These are phyloP conservation scores for Formica exsecta DNA, from an alignment of 1,140 invertebrate genomes.

Conservation along the genomic window DNA sequence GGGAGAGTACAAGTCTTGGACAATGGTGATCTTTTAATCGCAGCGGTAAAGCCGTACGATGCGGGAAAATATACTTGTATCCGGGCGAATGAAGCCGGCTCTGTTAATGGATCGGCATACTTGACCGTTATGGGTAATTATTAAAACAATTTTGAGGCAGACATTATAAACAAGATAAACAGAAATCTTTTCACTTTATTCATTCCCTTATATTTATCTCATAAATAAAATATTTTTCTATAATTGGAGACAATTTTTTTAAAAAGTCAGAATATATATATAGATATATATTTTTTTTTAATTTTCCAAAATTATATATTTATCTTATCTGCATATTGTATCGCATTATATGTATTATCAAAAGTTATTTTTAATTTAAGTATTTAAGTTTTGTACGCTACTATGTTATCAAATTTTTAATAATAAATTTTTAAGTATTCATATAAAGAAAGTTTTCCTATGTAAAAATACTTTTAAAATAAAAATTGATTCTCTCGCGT, in stretches of 20 bases:
- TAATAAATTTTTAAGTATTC: background rate
- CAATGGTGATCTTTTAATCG: conserved; percentile 94
- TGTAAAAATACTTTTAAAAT: background rate
- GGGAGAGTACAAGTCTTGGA: conserved; percentile 94
- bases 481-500: background rate
- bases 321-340: background rate
- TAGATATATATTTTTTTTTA: background rate
- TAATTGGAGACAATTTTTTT: background rate
- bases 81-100: conserved; percentile 95
- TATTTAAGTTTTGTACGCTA: too few species aligned
- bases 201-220: background rate
- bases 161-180: background rate
- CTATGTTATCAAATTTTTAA: too few species aligned
- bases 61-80: conserved; percentile 96
- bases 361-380: too few species aligned
- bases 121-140: conserved; percentile 93
- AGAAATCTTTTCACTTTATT: background rate
- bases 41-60: conserved; percentile 93
- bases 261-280: background rate
- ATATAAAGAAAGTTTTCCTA: background rate
- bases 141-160: background rate
- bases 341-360: too few species aligned
- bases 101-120: conserved; percentile 93
- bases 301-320: background rate
- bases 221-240: background rate